Evolutionary conservation across 2,888 invertebrate species (phyloP), one percentile per base, ranked within the genome.

Genomic region (Hipparchia semele): DNA sequence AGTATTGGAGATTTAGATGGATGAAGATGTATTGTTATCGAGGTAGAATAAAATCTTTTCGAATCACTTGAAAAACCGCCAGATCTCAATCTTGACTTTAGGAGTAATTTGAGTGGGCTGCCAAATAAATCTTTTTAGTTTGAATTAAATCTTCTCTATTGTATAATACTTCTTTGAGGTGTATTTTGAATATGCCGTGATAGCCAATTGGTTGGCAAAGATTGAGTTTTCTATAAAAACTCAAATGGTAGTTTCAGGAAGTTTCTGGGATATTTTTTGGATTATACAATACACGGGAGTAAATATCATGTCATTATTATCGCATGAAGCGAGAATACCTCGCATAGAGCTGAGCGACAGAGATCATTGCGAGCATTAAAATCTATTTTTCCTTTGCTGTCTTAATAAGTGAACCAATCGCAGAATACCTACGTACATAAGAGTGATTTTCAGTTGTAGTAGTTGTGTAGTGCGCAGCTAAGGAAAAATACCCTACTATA

Each of bases 11-110:
- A 65, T 51, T 64, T 64, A 64, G 65, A 65, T 53, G 23, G 65
- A 65, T 65, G 65, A 39, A 65, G 65, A 65, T 65, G 10, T 53
- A 65, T 64, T 65, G 65, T 65, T 53, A 65, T 65, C 53, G 51
- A 33, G 6, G 12, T 65, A 6, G 51, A 33, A 2, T 65, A 13
- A 64, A 51, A 23, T 23, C 23, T 64, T 62, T 8, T 49, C 62
- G 13, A 49, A 62, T 62, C 49, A 5, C 46, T 62, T 62, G 62
- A 62, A 13, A 62, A 49, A 46, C 62, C 10, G 45, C 33, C 53
- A 7, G n/a, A 45, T 46, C 45, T 62, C 7, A 46, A 46, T 46
- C 62, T 46, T 62, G 62, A 49, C 5, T 46, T 60, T 46, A 33
- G 33, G 10, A 33, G 12, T 60, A 13, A 62, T 46, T 49, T 13